Percentiles rank a stretch among this genome's conserved stretches.
phyloP scores from a whole-genome alignment of 2,888 invertebrate species.

The Formica aserva region DNA sequence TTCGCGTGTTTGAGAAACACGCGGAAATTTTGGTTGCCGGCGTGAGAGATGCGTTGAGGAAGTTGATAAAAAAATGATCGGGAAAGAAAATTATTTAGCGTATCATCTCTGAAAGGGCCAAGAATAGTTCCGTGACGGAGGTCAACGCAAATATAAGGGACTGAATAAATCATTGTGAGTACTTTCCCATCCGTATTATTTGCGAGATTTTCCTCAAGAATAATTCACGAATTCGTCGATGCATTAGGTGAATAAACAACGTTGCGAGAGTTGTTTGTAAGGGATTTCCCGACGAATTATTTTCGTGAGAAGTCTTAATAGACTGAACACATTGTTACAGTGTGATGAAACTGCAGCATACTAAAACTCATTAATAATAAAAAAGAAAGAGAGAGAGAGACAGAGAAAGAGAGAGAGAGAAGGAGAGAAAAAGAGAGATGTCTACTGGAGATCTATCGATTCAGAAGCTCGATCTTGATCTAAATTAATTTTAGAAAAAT shows the following conservation, averaged over 20 bases:
- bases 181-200: constrained; percentile 30
- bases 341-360: background rate
- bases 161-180: constrained; percentile 51
- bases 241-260: constrained; percentile 43
- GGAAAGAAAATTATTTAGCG: constrained; percentile 31
- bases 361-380: background rate
- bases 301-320: constrained; percentile 15
- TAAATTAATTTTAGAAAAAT: background rate
- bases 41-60: background rate
- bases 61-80: background rate
- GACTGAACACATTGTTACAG: background rate
- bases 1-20: constrained; percentile 1
- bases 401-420: background rate
- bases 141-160: constrained; percentile 49
- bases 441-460: constrained; percentile 19
- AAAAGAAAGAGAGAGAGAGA: background rate
- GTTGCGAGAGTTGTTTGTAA: background rate
- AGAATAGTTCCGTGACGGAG: constrained; percentile 57
- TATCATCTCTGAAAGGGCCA: constrained; percentile 28
- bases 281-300: background rate
- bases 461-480: background rate
- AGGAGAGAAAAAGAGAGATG: background rate
- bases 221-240: constrained; percentile 44
- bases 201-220: constrained; percentile 11
- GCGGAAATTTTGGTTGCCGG: background rate